Conservation (phyloP, 2,797 vertebrate genomes). For the Trachurus trachurus region DNA sequence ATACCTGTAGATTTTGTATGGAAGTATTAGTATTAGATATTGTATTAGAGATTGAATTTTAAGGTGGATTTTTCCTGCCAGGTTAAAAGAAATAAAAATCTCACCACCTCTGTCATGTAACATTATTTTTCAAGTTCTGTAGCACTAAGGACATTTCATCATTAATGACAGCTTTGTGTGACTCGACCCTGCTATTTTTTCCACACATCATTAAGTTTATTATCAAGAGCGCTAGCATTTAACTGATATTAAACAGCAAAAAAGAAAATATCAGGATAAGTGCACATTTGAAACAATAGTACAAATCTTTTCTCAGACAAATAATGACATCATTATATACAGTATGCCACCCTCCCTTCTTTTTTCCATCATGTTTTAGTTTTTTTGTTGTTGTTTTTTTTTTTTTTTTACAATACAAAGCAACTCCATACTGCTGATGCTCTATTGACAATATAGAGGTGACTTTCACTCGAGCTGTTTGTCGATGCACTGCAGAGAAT, state of each 20-base stretch:
- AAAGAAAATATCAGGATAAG: slow-evolving; percentile 75
- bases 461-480: slow-evolving; percentile 50
- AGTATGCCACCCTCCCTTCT: slow-evolving; percentile 66
- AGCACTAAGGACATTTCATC: slow-evolving; percentile 28
- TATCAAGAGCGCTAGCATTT: slow-evolving; percentile 77
- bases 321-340: slow-evolving; percentile 85
- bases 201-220: slow-evolving; percentile 77
- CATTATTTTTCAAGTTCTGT: slow-evolving; percentile 8
- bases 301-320: slow-evolving; percentile 79
- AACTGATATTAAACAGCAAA: slow-evolving; percentile 80
- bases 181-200: slow-evolving; percentile 65
- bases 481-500: slow-evolving; percentile 45
- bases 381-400: background rate
- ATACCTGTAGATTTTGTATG: too few species aligned
- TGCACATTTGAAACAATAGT: slow-evolving; percentile 84
- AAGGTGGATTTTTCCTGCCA: slow-evolving; percentile 20
- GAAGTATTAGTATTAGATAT: too few species aligned
- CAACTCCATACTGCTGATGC: slow-evolving; percentile 57
- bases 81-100: slow-evolving; percentile 6
- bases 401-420: slow-evolving; percentile 54
- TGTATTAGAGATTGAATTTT: slow-evolving; percentile 8
- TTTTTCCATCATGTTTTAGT: background rate
- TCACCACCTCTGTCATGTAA: background rate
- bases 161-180: slow-evolving; percentile 41
- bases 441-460: slow-evolving; percentile 59